Evolutionary conservation across 2,888 invertebrate genomes (phyloP).

Genomic region (Caenorhabditis sp.): DNA sequence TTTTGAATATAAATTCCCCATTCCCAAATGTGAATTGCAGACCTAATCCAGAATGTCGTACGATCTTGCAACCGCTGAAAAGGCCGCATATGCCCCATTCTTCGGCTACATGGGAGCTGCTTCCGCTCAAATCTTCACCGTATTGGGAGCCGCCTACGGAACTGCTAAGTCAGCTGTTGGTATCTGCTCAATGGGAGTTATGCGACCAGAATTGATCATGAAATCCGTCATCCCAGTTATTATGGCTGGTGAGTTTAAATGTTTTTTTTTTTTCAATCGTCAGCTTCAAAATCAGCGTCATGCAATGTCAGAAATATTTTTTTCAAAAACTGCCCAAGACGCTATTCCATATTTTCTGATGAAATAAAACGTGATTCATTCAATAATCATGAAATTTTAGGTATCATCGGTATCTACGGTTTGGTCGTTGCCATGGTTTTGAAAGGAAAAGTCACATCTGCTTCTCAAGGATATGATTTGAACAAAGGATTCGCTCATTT

Average conservation of each 20-base stretch:
- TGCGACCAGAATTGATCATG: constrained; percentile 99
- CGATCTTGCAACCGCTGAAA: constrained; percentile 59
- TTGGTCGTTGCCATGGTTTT: constrained; percentile 97
- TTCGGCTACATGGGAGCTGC: constrained; percentile 67
- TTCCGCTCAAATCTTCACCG: constrained; percentile 57
- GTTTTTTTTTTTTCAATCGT: not conserved
- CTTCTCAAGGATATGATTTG: constrained; percentile 54
- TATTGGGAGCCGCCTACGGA: constrained; percentile 73
- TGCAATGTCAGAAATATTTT: too few species aligned
- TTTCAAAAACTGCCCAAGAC: too few species aligned
- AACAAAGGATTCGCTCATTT: constrained; percentile 87
- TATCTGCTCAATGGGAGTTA: constrained; percentile 99
- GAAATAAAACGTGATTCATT: too few species aligned
- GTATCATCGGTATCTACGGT: constrained; percentile 87
- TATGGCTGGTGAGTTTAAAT: constrained; percentile 60
- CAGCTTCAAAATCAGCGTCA: too few species aligned
- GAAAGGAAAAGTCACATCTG: constrained; percentile 71
- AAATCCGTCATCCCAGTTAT: constrained; percentile 97
- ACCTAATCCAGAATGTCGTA: constrained; percentile 42
- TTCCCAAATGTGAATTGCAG: constrained; percentile 1
- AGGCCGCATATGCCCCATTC: constrained; percentile 63
- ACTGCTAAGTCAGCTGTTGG: constrained; percentile 99
- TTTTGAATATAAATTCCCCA: not conserved
- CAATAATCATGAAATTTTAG: too few species aligned
- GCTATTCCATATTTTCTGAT: too few species aligned